Evolutionary conservation across 2,888 invertebrate species (phyloP), one percentile per base, ranked within the genome.

Genomic region (Lamproptera curius): DNA sequence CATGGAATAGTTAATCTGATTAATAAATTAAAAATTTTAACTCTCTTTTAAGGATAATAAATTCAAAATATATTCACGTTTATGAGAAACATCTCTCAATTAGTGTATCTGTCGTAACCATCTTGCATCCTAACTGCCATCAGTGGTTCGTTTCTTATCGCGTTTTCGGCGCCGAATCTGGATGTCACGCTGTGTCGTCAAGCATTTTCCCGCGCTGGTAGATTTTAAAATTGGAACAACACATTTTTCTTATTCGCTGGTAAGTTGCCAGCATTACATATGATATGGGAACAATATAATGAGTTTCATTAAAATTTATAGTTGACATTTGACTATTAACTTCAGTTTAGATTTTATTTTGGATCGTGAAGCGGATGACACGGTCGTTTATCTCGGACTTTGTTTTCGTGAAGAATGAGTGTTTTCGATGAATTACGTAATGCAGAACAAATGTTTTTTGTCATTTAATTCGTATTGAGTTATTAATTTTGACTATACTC

Each of bases 31-130:
- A n/a, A n/a, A n/a, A n/a, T n/a, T n/a, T n/a, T n/a, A n/a, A n/a
- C n/a, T n/a, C n/a, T n/a, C n/a, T n/a, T n/a, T n/a, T n/a, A n/a
- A n/a, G n/a, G n/a, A n/a, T n/a, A n/a, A n/a, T n/a, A n/a, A n/a
- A n/a, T n/a, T n/a, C n/a, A n/a, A n/a, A n/a, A n/a, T n/a, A n/a
- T n/a, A n/a, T n/a, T n/a, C n/a, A n/a, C n/a, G n/a, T n/a, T n/a
- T n/a, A n/a, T n/a, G n/a, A n/a, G n/a, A n/a, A n/a, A n/a, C n/a
- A n/a, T n/a, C n/a, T n/a, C n/a, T n/a, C 23, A 23, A 23, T 23
- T 23, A 6, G 23, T 23, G 23, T 23, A 23, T 52, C 40, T 50
- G 51, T 53, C n/a, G n/a, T n/a, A n/a, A n/a, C n/a, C n/a, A n/a
- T n/a, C n/a, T n/a, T n/a, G n/a, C n/a, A n/a, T n/a, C n/a, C n/a